Conservation (phyloP, 2,113 vertebrate genomes). For the Melanocharis versteri region DNA sequence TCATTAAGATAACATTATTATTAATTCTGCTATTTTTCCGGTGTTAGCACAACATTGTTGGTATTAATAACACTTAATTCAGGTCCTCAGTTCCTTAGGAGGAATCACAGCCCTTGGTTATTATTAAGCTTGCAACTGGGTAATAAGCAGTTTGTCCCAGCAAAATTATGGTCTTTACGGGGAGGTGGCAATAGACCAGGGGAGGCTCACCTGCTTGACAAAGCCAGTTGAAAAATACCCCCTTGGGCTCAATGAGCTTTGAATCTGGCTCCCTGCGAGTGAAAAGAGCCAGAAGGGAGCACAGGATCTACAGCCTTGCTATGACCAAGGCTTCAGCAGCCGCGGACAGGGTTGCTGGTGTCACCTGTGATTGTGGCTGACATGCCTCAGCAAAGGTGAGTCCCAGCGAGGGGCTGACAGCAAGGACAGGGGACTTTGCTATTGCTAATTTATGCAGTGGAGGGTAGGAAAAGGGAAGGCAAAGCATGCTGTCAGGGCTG, state of each 20-base stretch:
- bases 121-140: neutral
- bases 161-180: neutral
- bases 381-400: neutral
- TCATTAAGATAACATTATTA: slow-evolving; percentile 32
- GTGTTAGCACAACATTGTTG: neutral
- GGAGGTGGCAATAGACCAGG: neutral
- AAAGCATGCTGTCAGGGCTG: fast-evolving
- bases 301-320: neutral
- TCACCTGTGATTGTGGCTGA: neutral
- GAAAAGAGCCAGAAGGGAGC: neutral
- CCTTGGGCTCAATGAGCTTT: neutral
- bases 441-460: neutral
- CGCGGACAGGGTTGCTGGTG: neutral
- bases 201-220: neutral
- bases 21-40: slow-evolving; percentile 17
- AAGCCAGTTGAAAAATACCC: neutral
- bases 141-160: slow-evolving; percentile 47
- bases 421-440: neutral
- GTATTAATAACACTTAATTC: slow-evolving; percentile 53
- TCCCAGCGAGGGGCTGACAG: neutral
- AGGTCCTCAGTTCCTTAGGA: slow-evolving; percentile 34
- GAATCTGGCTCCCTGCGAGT: neutral
- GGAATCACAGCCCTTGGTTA: slow-evolving; percentile 6
- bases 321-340: neutral
- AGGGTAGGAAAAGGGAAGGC: neutral